A percentile compares a stretch with the other conserved stretches of the same genome.
Conservation (phyloP, 2,113 vertebrate genomes). For the Oryzias woworae region DNA sequence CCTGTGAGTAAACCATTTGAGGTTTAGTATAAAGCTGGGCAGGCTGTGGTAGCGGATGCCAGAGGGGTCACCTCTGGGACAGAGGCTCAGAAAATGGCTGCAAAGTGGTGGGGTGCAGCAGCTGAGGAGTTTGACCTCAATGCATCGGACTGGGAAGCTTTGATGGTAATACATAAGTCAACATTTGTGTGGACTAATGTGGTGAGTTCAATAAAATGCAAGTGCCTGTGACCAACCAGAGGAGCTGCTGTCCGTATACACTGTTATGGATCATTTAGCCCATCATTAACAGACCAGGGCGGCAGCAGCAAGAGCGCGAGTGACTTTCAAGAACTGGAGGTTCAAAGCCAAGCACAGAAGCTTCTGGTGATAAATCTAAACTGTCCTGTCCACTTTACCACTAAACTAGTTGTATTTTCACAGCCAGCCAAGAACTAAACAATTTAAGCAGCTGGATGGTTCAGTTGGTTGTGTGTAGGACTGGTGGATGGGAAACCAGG, state of each 20-base stretch:
- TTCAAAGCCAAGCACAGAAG: slow-evolving; percentile 3
- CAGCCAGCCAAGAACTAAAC: slow-evolving; percentile 26
- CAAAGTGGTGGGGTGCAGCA: slow-evolving; percentile 18
- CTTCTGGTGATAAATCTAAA: slow-evolving; percentile 48
- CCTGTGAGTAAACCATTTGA: slow-evolving; percentile 63
- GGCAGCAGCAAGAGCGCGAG: slow-evolving; percentile 43
- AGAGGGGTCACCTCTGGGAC: slow-evolving; percentile 50
- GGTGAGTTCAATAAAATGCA: slow-evolving; percentile 62
- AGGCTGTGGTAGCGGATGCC: slow-evolving; percentile 34
- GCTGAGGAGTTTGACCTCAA: slow-evolving; percentile 26
- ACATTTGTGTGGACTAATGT: slow-evolving; percentile 36
- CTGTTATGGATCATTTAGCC: slow-evolving; percentile 66
- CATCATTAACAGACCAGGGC: slow-evolving; percentile 47
- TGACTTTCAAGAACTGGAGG: slow-evolving; percentile 42
- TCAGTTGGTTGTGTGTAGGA: too few species aligned
- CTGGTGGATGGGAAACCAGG: too few species aligned
- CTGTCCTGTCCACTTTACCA: slow-evolving; percentile 50
- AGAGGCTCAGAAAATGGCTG: slow-evolving; percentile 21
- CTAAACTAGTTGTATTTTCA: slow-evolving; percentile 43
- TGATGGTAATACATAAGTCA: slow-evolving; percentile 31
- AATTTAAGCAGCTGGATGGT: too few species aligned
- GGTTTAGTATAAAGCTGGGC: slow-evolving; percentile 54
- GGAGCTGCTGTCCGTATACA: slow-evolving; percentile 57
- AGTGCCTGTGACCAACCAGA: slow-evolving; percentile 67
- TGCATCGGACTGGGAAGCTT: background rate